Conservation (phyloP, 2,888 invertebrate species). For the Sericinus montela region DNA sequence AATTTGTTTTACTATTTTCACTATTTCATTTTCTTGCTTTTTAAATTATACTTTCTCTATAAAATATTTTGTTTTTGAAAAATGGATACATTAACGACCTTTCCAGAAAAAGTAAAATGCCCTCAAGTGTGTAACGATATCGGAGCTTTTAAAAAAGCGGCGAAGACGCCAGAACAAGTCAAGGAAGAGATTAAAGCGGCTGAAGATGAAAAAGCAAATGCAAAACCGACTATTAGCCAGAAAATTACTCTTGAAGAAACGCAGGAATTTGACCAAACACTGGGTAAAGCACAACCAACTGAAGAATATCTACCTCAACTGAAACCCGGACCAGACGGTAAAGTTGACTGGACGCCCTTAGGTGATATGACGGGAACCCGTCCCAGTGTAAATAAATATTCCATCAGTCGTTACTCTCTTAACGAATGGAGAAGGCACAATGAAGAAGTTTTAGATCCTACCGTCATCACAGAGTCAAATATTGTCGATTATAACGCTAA, state of each 20-base stretch:
- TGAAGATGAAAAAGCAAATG: slow-evolving; percentile 26
- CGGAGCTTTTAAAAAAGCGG: slow-evolving; percentile 58
- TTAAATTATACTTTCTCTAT: slow-evolving; percentile 1
- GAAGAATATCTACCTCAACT: slow-evolving; percentile 48
- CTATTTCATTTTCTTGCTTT: not conserved
- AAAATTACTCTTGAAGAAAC: not conserved
- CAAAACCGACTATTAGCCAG: slow-evolving; percentile 7
- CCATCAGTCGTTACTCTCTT: slow-evolving; percentile 84
- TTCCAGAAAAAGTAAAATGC: slow-evolving; percentile 53
- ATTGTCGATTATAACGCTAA: slow-evolving; percentile 81
- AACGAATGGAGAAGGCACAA: slow-evolving; percentile 86
- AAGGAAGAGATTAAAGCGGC: slow-evolving; percentile 29
- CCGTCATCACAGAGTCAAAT: slow-evolving; percentile 73
- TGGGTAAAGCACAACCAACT: slow-evolving; percentile 29
- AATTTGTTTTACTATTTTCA: too few species aligned
- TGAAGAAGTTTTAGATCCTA: slow-evolving; percentile 68
- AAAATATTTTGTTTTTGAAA: not conserved
- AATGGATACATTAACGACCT: slow-evolving; percentile 33
- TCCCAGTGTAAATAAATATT: slow-evolving; percentile 87
- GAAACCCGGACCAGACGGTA: slow-evolving; percentile 84
- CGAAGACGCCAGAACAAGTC: slow-evolving; percentile 37
- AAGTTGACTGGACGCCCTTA: slow-evolving; percentile 85
- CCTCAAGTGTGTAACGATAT: slow-evolving; percentile 55
- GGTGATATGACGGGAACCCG: slow-evolving; percentile 85
- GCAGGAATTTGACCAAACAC: slow-evolving; percentile 23